These are phyloP conservation scores for Noctua comes DNA, from an alignment of 2,888 invertebrate species.

Conservation along the genomic window DNA sequence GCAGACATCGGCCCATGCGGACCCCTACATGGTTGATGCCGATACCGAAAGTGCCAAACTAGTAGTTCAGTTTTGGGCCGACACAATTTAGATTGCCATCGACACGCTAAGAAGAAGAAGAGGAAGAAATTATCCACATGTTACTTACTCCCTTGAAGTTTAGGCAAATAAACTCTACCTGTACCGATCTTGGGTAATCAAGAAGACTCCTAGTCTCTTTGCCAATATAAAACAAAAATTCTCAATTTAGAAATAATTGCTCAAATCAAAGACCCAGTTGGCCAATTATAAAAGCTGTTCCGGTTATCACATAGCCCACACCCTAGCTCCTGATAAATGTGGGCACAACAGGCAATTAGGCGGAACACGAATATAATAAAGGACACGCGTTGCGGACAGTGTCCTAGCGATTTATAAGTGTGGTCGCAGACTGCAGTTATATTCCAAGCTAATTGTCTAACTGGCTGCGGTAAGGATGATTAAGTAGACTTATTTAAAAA, in stretches of 20 bases:
- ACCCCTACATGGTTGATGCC: too few relatives aligned
- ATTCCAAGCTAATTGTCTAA: conserved; percentile 45
- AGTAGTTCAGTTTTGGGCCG: too few relatives aligned
- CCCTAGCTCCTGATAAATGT: conserved; percentile 74
- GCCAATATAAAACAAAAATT: neutral
- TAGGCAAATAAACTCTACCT: neutral
- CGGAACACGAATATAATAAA: conserved; percentile 80
- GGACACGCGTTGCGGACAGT: conserved; percentile 74
- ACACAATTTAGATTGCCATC: too few relatives aligned
- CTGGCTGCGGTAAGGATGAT: conserved; percentile 28
- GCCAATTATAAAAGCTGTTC: neutral
- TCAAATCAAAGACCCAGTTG: neutral
- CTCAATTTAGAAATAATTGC: neutral
- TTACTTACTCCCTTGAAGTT: neutral
- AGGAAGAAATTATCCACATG: neutral
- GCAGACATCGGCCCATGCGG: too few relatives aligned
- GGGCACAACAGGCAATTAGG: conserved; percentile 77
- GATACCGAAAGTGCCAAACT: too few relatives aligned
- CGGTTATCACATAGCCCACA: neutral
- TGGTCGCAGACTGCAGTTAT: conserved; percentile 42
- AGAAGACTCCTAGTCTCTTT: neutral
- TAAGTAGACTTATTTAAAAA: conserved; percentile 18
- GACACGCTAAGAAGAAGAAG: too few relatives aligned
- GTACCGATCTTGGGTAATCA: neutral
- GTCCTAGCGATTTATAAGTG: conserved; percentile 67